Conservation (phyloP, 2,888 invertebrate genomes). For the Brachypalpus laphriformis region DNA sequence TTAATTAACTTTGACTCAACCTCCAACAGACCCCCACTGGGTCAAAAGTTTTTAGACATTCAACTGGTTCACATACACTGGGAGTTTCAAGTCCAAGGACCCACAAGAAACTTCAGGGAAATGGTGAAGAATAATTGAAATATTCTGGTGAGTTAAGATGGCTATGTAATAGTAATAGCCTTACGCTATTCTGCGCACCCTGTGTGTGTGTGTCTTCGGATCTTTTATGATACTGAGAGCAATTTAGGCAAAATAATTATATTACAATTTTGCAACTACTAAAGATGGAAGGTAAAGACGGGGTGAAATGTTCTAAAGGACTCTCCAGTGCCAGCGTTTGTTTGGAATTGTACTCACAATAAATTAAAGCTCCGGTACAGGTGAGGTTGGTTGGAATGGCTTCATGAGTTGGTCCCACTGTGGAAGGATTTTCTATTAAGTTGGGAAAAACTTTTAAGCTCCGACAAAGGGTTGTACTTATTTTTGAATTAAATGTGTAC, state of each 20-base stretch:
- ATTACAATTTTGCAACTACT: not conserved
- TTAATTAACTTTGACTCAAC: constrained; percentile 51
- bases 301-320: not conserved
- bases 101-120: not conserved
- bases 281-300: not conserved
- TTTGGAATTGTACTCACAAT: no score
- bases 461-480: not conserved
- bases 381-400: not conserved
- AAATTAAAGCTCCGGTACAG: not conserved
- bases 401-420: not conserved
- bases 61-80: not conserved
- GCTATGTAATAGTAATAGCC: constrained; percentile 11
- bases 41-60: constrained; percentile 38
- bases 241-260: constrained; percentile 8
- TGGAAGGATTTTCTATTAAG: not conserved
- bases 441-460: not conserved
- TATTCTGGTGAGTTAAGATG: constrained; percentile 45
- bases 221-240: not conserved
- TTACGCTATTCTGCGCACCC: not conserved
- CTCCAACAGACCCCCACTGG: not conserved
- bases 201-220: not conserved
- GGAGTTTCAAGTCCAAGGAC: not conserved
- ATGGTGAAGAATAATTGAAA: constrained; percentile 48
- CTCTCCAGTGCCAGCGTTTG: not conserved
- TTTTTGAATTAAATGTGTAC: not conserved